Evolutionary conservation across 2,888 invertebrate genomes (phyloP).

Genomic region (Petrolisthes cinctipes): DNA sequence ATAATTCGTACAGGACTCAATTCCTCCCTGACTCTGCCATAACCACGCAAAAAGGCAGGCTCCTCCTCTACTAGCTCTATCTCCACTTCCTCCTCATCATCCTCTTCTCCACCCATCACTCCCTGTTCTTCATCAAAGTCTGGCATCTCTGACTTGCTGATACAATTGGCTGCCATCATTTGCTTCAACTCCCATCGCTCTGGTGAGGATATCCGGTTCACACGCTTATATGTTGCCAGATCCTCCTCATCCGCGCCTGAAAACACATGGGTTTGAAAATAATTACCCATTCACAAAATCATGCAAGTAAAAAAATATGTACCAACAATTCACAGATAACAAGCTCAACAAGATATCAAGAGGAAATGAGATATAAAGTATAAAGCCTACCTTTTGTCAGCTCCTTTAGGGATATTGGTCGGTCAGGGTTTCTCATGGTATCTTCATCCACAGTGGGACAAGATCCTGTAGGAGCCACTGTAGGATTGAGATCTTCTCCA

Average conservation of each 20-base stretch:
- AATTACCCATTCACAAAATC: too few relatives aligned
- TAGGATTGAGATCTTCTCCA: constrained; percentile 94
- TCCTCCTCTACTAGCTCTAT: constrained; percentile 99
- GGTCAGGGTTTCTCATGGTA: constrained; percentile 89
- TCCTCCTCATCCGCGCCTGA: constrained; percentile 82
- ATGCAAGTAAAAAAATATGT: not conserved
- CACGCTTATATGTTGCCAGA: constrained; percentile 79
- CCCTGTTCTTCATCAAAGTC: constrained; percentile 99
- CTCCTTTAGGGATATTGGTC: constrained; percentile 78
- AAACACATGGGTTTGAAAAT: constrained; percentile 72
- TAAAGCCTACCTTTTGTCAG: constrained; percentile 66
- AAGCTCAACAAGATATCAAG: not conserved
- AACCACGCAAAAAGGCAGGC: constrained; percentile 86
- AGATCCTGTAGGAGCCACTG: constrained; percentile 68
- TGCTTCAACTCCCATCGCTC: constrained; percentile 97
- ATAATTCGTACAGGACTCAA: constrained; percentile 93
- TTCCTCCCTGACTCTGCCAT: constrained; percentile 90
- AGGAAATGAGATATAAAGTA: not conserved
- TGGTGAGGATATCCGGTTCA: constrained; percentile 93
- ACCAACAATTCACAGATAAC: not conserved
- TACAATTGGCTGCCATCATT: constrained; percentile 92
- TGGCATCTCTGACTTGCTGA: constrained; percentile 93
- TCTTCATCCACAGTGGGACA: constrained; percentile 73
- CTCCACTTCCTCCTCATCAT: constrained; percentile 95
- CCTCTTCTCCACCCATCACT: constrained; percentile 73